Evolutionary conservation across 2,113 vertebrate species (phyloP), one percentile per base, ranked within the genome.

Genomic region (Oreochromis spilurus): DNA sequence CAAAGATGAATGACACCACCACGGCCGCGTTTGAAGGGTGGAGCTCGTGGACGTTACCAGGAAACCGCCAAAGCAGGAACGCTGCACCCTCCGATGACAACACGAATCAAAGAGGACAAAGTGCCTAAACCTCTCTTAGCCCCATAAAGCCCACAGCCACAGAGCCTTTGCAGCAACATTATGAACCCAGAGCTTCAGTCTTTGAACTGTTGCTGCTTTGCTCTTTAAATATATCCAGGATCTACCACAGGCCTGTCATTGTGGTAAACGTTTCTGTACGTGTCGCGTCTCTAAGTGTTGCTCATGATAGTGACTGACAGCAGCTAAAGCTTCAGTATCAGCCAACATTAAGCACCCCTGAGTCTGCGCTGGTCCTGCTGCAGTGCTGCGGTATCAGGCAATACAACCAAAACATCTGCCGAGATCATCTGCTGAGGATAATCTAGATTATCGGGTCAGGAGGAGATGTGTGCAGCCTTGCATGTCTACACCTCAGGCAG

Each of bases 351-450:
- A 3, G 50, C 82, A 79, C 45, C 70, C 57, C 79, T 77, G 38
- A 36, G 83, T 57, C 45, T 82, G 48, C 53, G 36, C 13, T 17
- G 57, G 90, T 94, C 90, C 80, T 81, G n/a, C 70, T 16, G 24
- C 7, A 9, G 81, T 70, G 81, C 70, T 26, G 57, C 80, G 29
- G 78, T 31, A 82, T 85, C 88, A 80, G 79, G 87, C 48, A 82
- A 87, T 87, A 36, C 87, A 17, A 87, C 62, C 57, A 34, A 87
- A 83, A 72, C 65, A 84, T 50, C 45, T 84, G 84, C 50, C 16
- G 57, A 81, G 84, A 62, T 84, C 72, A 85, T 55, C 57, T 86
- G 21, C 60, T 0, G 29, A 78, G 43, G 83, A 89, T 55, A 87
- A 85, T 80, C 45, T 16, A 50, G n/a, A 88, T 48, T 79, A 5